Conservation (phyloP, 2,113 vertebrate species). For the Sceloporus tristichus region DNA sequence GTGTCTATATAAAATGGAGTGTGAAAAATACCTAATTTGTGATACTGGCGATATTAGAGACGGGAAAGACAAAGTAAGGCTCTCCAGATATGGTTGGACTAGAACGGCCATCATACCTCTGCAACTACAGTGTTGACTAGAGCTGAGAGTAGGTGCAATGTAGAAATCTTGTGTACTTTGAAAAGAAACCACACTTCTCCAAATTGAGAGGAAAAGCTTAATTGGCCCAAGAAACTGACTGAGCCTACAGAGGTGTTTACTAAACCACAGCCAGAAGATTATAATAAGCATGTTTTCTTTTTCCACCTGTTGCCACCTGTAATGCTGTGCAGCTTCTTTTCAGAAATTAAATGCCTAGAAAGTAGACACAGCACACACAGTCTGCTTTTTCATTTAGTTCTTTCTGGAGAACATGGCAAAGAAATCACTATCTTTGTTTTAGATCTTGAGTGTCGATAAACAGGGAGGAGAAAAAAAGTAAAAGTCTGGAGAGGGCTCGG, state of each 20-base stretch:
- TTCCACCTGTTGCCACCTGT: not conserved
- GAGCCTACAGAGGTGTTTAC: not conserved
- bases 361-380: not conserved
- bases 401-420: not conserved
- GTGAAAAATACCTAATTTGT: too few species aligned
- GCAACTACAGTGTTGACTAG: too few species aligned
- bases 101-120: too few species aligned
- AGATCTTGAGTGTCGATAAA: not conserved
- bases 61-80: too few species aligned
- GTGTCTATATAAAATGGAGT: too few species aligned
- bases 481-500: too few species aligned
- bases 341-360: not conserved
- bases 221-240: not conserved
- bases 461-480: too few species aligned
- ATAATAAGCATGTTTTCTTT: conserved; percentile 8
- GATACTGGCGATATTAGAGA: too few species aligned
- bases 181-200: not conserved
- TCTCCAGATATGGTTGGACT: too few species aligned
- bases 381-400: not conserved
- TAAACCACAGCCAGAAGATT: not conserved
- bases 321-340: not conserved
- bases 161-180: not conserved
- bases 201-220: not conserved
- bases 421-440: not conserved
- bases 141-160: too few species aligned